phyloP scores from a whole-genome alignment of 2,113 vertebrate species.

The Motacilla alba region DNA sequence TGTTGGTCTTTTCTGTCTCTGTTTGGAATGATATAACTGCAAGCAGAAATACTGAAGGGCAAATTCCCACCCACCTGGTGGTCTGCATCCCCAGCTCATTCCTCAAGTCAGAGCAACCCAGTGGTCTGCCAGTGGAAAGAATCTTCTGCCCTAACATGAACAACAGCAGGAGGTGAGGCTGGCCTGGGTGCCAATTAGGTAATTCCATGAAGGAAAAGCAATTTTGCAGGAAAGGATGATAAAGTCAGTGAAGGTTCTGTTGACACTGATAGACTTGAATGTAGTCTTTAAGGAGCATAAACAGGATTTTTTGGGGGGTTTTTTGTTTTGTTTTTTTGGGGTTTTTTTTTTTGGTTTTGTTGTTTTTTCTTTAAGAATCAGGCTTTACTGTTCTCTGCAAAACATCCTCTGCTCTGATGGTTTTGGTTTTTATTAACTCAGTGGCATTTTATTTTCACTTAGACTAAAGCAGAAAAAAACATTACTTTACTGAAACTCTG shows the following conservation, averaged over 20 bases:
- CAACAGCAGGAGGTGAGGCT: neutral
- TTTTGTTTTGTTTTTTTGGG: neutral
- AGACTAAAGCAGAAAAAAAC: neutral
- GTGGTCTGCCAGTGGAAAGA: neutral
- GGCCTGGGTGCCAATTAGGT: neutral
- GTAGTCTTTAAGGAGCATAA: neutral
- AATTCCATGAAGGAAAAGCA: neutral
- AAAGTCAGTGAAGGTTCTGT: neutral
- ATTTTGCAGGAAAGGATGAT: neutral
- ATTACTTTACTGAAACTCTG: neutral
- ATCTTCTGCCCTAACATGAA: neutral
- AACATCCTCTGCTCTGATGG: neutral
- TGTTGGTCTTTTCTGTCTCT: neutral
- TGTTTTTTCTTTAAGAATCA: neutral
- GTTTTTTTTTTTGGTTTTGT: neutral
- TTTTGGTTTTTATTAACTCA: neutral
- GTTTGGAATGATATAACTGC: neutral
- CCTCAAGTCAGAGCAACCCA: neutral
- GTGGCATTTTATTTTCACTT: neutral
- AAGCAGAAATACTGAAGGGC: neutral
- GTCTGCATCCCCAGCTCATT: neutral
- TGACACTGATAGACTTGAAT: neutral
- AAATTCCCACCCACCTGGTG: neutral
- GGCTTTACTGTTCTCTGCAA: neutral
- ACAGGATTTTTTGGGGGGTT: neutral